A percentile compares a stretch with the other conserved stretches of the same genome.
phyloP scores from a whole-genome alignment of 2,797 vertebrate genomes.

The Pangasius sanitwongsei region DNA sequence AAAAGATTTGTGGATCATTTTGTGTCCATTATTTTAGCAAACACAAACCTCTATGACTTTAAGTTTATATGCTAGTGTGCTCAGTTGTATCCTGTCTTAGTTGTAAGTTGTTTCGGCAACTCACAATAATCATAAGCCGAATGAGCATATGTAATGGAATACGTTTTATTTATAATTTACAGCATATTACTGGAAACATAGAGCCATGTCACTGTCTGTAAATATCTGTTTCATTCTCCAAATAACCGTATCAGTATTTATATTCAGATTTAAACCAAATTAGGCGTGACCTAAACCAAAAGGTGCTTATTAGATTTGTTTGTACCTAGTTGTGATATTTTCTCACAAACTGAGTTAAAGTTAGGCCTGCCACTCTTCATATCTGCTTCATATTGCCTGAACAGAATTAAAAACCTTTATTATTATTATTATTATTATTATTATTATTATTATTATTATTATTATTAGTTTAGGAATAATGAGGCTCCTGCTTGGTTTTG shows the following conservation, averaged over 20 bases:
- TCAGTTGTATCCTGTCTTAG: neutral
- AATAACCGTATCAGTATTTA: neutral
- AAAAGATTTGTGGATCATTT: neutral
- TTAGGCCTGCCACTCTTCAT: no score
- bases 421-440: slow-evolving; percentile 13
- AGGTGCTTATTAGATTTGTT: neutral
- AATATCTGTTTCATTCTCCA: neutral
- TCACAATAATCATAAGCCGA: neutral
- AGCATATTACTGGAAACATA: neutral
- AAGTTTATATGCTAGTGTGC: neutral
- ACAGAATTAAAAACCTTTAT: neutral
- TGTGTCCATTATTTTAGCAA: neutral
- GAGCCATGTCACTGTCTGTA: neutral
- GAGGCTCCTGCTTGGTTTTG: neutral
- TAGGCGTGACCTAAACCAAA: neutral
- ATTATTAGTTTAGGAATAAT: neutral
- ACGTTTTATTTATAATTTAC: neutral
- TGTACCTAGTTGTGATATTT: neutral
- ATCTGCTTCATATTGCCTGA: neutral
- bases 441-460: neutral
- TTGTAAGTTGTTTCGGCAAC: no score
- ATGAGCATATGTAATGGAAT: neutral
- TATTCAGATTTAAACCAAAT: neutral
- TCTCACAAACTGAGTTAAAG: neutral
- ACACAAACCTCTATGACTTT: neutral